Conservation (phyloP, 2,888 invertebrate genomes). For the Ichneumoninae sp. region DNA sequence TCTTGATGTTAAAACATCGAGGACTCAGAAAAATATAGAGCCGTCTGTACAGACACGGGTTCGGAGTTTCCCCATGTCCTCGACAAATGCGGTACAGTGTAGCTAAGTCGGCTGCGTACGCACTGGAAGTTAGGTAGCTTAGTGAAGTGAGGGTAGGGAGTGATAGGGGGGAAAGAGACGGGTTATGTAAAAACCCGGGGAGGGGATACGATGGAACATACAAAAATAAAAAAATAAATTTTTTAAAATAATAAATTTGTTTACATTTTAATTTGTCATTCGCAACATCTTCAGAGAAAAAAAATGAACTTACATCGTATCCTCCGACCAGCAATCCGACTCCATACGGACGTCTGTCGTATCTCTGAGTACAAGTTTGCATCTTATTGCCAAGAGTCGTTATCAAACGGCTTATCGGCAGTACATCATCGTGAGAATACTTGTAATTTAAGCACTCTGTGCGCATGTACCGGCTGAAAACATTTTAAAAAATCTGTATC, state of each 20-base stretch:
- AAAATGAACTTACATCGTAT: conserved; percentile 91
- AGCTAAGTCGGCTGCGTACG: too few relatives aligned
- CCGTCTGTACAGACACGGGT: too few relatives aligned
- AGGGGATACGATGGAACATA: too few relatives aligned
- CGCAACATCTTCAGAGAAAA: not conserved
- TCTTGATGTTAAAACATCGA: too few relatives aligned
- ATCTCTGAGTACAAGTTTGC: conserved; percentile 98
- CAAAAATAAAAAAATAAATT: too few relatives aligned
- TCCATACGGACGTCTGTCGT: conserved; percentile 98
- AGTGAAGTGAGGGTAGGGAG: too few relatives aligned
- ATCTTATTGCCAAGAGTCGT: conserved; percentile 96
- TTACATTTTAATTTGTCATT: not conserved
- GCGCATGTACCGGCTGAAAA: conserved; percentile 94
- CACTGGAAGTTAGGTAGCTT: too few relatives aligned
- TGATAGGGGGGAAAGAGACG: too few relatives aligned
- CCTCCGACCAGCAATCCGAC: conserved; percentile 99
- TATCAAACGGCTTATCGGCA: conserved; percentile 95
- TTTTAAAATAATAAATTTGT: not conserved
- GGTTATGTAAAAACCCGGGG: too few relatives aligned
- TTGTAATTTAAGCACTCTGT: conserved; percentile 97
- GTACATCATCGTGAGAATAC: conserved; percentile 94
- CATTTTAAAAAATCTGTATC: not conserved
- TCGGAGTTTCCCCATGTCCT: too few relatives aligned
- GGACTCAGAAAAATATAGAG: too few relatives aligned
- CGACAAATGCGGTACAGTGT: too few relatives aligned